Evolutionary conservation across 1,140 invertebrate genomes (phyloP).

Genomic region (Monomorium pharaonis): DNA sequence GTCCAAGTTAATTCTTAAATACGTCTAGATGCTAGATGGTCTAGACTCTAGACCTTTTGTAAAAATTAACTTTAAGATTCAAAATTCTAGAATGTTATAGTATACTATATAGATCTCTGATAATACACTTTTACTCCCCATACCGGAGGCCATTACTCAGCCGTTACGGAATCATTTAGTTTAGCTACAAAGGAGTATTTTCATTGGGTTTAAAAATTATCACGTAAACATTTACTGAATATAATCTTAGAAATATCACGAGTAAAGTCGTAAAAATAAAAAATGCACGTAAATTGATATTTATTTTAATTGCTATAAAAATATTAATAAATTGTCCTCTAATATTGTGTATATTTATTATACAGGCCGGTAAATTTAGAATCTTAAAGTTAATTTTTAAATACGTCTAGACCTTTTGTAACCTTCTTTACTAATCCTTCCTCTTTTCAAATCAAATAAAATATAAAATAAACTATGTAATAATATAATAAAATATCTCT

Average conservation of each 20-base stretch:
- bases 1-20: conserved; percentile 23
- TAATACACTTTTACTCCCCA: conserved; percentile 67
- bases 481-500: not conserved
- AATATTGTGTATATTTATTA: conserved; percentile 22
- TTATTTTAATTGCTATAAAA: not conserved
- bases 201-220: conserved; percentile 64
- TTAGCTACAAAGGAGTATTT: conserved; percentile 74
- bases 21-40: no score
- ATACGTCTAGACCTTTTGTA: not conserved
- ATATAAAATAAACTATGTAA: not conserved
- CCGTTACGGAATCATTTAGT: conserved; percentile 65
- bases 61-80: conserved; percentile 79
- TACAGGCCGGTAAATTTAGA: conserved; percentile 33
- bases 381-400: conserved; percentile 30
- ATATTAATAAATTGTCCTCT: not conserved
- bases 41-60: no score
- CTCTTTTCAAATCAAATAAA: not conserved
- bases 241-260: conserved; percentile 15
- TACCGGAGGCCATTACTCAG: conserved; percentile 79
- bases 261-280: conserved; percentile 19
- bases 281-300: not conserved
- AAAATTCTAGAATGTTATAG: conserved; percentile 76
- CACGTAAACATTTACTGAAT: conserved; percentile 11
- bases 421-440: not conserved
- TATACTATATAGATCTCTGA: conserved; percentile 76